Evolutionary conservation across 2,888 invertebrate genomes (phyloP), one percentile per base, ranked within the genome.

Genomic region (Dendrolimus houi): DNA sequence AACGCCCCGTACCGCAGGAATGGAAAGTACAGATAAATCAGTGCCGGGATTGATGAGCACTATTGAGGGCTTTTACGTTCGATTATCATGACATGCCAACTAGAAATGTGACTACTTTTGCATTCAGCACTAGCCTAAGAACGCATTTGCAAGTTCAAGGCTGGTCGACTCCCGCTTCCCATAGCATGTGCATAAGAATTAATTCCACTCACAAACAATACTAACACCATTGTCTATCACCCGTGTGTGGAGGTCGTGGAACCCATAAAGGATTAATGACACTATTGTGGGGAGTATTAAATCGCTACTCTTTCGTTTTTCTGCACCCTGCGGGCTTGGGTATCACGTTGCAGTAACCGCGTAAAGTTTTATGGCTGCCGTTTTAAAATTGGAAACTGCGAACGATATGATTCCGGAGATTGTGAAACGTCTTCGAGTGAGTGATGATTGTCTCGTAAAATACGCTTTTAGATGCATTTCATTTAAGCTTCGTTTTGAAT

Each of bases 201-300:
- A 77, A 90, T 88, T 87, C 88, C 75, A 72, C 87, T 83, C 88
- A 87, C 88, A 87, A 80, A 73, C 81, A 66, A 80, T 71, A 78
- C 87, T 81, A 83, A 85, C 80, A 83, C 86, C 87, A 90, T 90
- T 89, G 89, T 90, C 89, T 90, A 88, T 87, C 87, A 87, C 83
- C 75, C 72, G 72, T 70, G 73, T 68, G 67, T 74, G 56, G 76
- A 74, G 89, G 79, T 86, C 84, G 77, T 70, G 69, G 81, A 83
- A 81, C 88, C 77, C 81, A 83, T 87, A 85, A 82, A 87, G 83
- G 84, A 88, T 85, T 89, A 87, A 87, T 85, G 87, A 83, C 81
- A 82, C 80, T 75, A 85, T 85, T 87, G 85, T 84, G 75, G 74
- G 71, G 77, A 75, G 73, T 75, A 74, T 29, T 29, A 70, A 72